phyloP scores from a whole-genome alignment of 35 echinoderm and acorn worm species.

The Apostichopus parvimensis region DNA sequence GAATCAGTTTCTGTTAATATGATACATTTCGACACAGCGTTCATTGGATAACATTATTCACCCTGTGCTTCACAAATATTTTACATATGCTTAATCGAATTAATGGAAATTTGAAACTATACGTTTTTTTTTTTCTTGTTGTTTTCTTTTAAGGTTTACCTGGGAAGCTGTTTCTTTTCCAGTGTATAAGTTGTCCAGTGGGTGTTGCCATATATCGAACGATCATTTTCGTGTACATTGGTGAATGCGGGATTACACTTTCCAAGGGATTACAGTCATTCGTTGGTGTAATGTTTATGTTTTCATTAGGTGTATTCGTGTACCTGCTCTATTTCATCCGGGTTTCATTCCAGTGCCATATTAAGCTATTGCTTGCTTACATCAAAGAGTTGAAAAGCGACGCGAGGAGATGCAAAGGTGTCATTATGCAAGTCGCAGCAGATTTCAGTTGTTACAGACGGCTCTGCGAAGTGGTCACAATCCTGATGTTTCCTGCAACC shows the following conservation, averaged over 20 bases:
- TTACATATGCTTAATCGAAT: too few relatives aligned
- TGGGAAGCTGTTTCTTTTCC: background rate
- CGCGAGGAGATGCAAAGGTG: background rate
- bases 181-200: background rate
- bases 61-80: too few relatives aligned
- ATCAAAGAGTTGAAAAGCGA: background rate
- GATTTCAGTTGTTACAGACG: conserved; percentile 13
- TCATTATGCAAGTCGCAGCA: background rate
- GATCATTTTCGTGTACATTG: background rate
- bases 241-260: background rate
- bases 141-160: background rate
- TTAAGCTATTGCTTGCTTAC: background rate
- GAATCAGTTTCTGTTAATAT: too few relatives aligned
- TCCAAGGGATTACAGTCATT: background rate
- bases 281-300: background rate
- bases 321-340: background rate
- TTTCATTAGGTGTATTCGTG: background rate
- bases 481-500: background rate
- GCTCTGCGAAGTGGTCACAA: background rate
- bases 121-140: background rate
- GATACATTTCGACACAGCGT: too few relatives aligned
- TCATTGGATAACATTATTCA: too few relatives aligned
- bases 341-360: background rate
- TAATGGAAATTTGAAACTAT: too few relatives aligned
- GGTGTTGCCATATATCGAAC: background rate